A percentile compares a stretch with the other conserved stretches of the same genome.
Conservation (phyloP, 2,113 vertebrate genomes). For the Rhadina sibilatrix region DNA sequence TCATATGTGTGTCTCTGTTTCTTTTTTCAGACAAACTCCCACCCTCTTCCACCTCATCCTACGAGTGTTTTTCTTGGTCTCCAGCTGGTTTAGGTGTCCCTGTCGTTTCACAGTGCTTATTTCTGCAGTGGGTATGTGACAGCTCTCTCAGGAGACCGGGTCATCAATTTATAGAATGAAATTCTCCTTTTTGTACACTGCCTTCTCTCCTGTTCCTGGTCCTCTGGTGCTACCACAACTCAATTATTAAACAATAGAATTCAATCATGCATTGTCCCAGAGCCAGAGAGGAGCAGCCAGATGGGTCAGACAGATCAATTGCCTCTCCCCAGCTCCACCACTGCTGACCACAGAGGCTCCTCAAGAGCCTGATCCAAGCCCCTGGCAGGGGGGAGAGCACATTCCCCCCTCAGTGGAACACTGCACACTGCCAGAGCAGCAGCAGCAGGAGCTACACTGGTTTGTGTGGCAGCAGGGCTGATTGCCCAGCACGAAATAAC, state of each 20-base stretch:
- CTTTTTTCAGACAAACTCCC: constrained; percentile 45
- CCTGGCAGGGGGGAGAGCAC: background rate
- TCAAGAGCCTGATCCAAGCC: background rate
- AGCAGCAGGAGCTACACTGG: background rate
- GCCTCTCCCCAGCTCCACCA: background rate
- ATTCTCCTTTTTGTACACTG: background rate
- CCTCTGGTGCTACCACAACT: background rate
- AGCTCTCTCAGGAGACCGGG: background rate
- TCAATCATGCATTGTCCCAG: background rate
- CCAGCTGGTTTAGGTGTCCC: constrained; percentile 19
- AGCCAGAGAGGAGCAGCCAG: background rate
- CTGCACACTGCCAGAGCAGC: background rate
- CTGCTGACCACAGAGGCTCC: background rate
- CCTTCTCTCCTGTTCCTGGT: background rate
- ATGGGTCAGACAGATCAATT: background rate
- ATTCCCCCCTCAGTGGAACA: background rate
- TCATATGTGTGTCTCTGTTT: background rate
- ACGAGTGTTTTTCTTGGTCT: constrained; percentile 1
- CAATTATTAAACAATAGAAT: background rate
- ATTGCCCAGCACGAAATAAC: background rate
- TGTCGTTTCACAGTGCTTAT: background rate
- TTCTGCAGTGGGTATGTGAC: background rate
- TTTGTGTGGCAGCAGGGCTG: background rate
- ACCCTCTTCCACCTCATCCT: background rate
- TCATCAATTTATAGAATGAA: background rate